Conservation (phyloP, 1,140 invertebrate species). For the Physella acuta region DNA sequence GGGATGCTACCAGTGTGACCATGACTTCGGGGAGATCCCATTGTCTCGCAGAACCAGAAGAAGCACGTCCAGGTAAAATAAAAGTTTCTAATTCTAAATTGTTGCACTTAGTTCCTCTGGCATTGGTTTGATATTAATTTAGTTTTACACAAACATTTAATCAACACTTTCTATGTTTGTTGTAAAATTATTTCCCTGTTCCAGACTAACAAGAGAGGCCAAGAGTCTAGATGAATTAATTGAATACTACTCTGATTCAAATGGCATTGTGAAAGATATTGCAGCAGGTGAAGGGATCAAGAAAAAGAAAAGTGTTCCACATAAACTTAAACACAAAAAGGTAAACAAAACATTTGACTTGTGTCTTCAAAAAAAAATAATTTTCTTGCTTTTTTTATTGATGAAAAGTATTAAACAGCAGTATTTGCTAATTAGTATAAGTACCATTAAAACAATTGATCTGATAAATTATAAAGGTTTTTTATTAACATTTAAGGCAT, state of each 20-base stretch:
- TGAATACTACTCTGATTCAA: slow-evolving; percentile 18
- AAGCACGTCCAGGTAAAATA: slow-evolving; percentile 17
- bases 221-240: slow-evolving; percentile 20
- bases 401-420: too few relatives aligned
- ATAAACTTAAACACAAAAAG: slow-evolving; percentile 20
- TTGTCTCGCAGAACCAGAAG: slow-evolving; percentile 40
- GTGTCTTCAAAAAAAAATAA: too few relatives aligned
- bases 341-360: slow-evolving; percentile 8
- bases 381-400: too few relatives aligned
- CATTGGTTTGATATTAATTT: too few relatives aligned
- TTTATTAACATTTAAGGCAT: too few relatives aligned
- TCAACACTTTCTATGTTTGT: too few relatives aligned
- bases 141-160: too few relatives aligned
- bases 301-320: slow-evolving; percentile 19
- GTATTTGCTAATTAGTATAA: too few relatives aligned
- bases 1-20: slow-evolving; percentile 85
- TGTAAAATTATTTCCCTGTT: background rate
- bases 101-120: too few relatives aligned
- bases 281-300: slow-evolving; percentile 7
- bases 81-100: too few relatives aligned
- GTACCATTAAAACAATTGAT: too few relatives aligned
- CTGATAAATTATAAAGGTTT: too few relatives aligned
- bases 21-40: slow-evolving; percentile 48
- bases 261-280: background rate
- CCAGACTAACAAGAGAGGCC: slow-evolving; percentile 7